These are phyloP conservation scores for Drosophila subpulchrella DNA, from an alignment of 1,140 invertebrate species.

Conservation along the genomic window DNA sequence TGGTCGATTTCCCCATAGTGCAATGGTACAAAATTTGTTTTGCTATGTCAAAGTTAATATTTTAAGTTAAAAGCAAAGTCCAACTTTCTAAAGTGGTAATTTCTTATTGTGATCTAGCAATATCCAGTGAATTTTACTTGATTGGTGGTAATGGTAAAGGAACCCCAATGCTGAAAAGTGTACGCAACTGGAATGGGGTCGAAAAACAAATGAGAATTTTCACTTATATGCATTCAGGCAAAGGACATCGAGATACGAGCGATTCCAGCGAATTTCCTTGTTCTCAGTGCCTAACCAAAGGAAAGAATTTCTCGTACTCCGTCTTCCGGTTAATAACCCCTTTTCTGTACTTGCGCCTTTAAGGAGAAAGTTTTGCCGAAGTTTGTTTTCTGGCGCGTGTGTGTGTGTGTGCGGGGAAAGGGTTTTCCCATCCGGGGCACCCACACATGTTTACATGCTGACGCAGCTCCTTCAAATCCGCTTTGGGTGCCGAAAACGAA, in stretches of 20 bases:
- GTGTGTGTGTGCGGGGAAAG: conserved; percentile 23
- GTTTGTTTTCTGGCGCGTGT: conserved; percentile 40
- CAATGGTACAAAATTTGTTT: too few species aligned
- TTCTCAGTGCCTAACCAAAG: conserved; percentile 28
- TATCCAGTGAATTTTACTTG: not conserved
- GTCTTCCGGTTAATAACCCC: conserved; percentile 43
- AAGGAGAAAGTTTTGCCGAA: conserved; percentile 53
- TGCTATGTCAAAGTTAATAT: too few species aligned
- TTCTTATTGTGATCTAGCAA: too few species aligned
- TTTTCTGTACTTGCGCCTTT: conserved; percentile 18
- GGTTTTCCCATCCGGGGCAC: conserved; percentile 17
- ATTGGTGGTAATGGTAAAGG: not conserved
- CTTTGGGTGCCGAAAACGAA: conserved; percentile 66
- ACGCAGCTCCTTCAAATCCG: conserved; percentile 61
- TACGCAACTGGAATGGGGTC: too few species aligned
- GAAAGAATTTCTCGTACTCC: conserved; percentile 23
- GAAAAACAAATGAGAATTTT: conserved; percentile 32
- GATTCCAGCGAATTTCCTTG: conserved; percentile 21
- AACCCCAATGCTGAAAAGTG: not conserved
- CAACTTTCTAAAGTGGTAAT: too few species aligned
- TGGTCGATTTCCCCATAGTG: too few species aligned
- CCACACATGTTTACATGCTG: conserved; percentile 38
- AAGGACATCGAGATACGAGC: conserved; percentile 27
- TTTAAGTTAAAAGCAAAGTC: too few species aligned
- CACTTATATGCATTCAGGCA: conserved; percentile 24